Percentiles rank a stretch among this genome's conserved stretches.
Evolutionary conservation across 2,888 invertebrate species (phyloP).

Genomic region (Leptinotarsa juncta): DNA sequence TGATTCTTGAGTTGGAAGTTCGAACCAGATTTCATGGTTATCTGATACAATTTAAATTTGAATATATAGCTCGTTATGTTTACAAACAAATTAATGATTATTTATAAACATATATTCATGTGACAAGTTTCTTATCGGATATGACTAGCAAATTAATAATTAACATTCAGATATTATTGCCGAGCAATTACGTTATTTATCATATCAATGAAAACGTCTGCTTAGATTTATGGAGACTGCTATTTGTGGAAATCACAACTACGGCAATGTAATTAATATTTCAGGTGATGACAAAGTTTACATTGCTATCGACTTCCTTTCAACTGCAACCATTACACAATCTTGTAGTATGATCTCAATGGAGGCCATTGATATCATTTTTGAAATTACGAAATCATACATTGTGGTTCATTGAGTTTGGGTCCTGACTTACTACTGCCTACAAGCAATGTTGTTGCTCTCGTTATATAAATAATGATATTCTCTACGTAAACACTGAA

Average conservation of each 20-base stretch:
- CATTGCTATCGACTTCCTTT: too few relatives aligned
- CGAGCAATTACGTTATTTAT: conserved; percentile 35
- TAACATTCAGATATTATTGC: conserved; percentile 39
- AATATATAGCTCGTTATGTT: conserved; percentile 30
- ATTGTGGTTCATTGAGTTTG: too few relatives aligned
- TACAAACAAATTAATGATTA: conserved; percentile 35
- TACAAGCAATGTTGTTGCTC: too few relatives aligned
- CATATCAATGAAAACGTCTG: conserved; percentile 21
- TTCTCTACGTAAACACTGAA: too few relatives aligned
- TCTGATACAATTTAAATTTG: conserved; percentile 17
- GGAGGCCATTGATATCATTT: too few relatives aligned
- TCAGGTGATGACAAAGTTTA: not conserved
- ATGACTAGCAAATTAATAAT: conserved; percentile 36
- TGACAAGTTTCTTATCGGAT: conserved; percentile 41
- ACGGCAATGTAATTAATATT: not conserved
- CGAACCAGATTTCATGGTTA: not conserved
- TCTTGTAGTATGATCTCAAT: too few relatives aligned
- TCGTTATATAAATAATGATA: too few relatives aligned
- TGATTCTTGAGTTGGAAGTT: not conserved
- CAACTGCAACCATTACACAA: too few relatives aligned
- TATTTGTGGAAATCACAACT: conserved; percentile 10
- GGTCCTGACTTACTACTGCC: too few relatives aligned
- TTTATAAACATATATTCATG: conserved; percentile 32
- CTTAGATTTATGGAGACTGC: conserved; percentile 16
- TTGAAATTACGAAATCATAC: too few relatives aligned